phyloP scores from a whole-genome alignment of 2,113 vertebrate species.

The Atherinomorus stipes region DNA sequence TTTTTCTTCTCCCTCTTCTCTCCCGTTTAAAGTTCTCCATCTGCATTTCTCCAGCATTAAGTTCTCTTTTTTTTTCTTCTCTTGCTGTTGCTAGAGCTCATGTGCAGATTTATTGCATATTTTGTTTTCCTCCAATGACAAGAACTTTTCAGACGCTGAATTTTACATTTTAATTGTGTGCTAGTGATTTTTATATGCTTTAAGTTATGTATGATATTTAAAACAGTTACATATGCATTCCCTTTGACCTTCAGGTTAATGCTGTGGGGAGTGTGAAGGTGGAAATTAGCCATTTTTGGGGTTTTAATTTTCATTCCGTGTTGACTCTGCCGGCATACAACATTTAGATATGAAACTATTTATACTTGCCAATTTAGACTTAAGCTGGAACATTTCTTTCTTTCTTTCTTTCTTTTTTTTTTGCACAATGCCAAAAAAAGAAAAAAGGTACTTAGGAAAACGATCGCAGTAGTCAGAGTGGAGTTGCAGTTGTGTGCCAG shows the following conservation, averaged over 20 bases:
- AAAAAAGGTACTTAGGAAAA: constrained; percentile 61
- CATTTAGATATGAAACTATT: constrained; percentile 56
- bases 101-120: constrained; percentile 65
- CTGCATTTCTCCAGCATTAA: constrained; percentile 75
- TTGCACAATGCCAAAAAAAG: constrained; percentile 78
- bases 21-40: constrained; percentile 55
- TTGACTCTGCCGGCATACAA: constrained; percentile 32
- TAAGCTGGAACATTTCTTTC: constrained; percentile 27
- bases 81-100: background rate
- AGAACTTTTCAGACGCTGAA: constrained; percentile 50
- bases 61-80: constrained; percentile 15
- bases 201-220: constrained; percentile 82
- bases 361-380: constrained; percentile 52
- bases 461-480: constrained; percentile 45
- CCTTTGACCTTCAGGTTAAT: constrained; percentile 68
- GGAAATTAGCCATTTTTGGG: constrained; percentile 67
- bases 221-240: constrained; percentile 65
- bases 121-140: constrained; percentile 46
- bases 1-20: constrained; percentile 53
- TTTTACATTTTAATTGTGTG: constrained; percentile 68
- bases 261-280: constrained; percentile 54
- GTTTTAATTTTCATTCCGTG: constrained; percentile 52
- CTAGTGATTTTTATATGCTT: constrained; percentile 73
- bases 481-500: constrained; percentile 44
- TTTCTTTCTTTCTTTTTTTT: constrained; percentile 36